phyloP scores from a whole-genome alignment of 2,888 invertebrate genomes.

The Pterostichus niger region DNA sequence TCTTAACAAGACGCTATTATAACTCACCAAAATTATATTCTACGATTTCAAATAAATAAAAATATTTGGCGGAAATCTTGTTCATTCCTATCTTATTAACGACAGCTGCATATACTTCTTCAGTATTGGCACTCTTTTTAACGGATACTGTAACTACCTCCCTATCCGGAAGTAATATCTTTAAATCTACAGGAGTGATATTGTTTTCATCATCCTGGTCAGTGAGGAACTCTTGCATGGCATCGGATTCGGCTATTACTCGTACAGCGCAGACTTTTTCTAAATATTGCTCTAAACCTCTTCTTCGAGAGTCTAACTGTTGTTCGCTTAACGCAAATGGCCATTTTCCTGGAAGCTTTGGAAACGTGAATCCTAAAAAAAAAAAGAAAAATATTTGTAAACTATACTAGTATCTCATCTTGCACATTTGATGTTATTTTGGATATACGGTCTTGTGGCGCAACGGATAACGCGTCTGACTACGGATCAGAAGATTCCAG shows the following conservation, averaged over 20 bases:
- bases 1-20: too few relatives aligned
- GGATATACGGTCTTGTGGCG: slow-evolving; percentile 77
- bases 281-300: slow-evolving; percentile 97
- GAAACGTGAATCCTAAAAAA: slow-evolving; percentile 91
- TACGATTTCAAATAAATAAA: slow-evolving; percentile 97
- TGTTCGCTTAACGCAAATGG: slow-evolving; percentile 98
- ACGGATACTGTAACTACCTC: slow-evolving; percentile 94
- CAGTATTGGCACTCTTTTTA: slow-evolving; percentile 92
- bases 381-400: slow-evolving; percentile 17
- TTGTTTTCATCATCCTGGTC: slow-evolving; percentile 92
- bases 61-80: slow-evolving; percentile 91
- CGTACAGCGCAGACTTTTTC: slow-evolving; percentile 99
- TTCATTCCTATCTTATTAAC: slow-evolving; percentile 91
- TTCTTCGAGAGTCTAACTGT: slow-evolving; percentile 94
- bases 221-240: slow-evolving; percentile 98
- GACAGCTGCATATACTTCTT: slow-evolving; percentile 93
- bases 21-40: slow-evolving; percentile 96
- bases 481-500: slow-evolving; percentile 79
- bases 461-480: slow-evolving; percentile 81
- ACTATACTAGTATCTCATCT: neutral
- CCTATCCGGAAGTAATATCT: slow-evolving; percentile 91
- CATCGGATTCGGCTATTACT: slow-evolving; percentile 98
- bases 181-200: slow-evolving; percentile 86
- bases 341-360: slow-evolving; percentile 99
- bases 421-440: neutral